Evolutionary conservation across 2,797 vertebrate genomes (phyloP).

Genomic region (Chiroxiphia lanceolata): DNA sequence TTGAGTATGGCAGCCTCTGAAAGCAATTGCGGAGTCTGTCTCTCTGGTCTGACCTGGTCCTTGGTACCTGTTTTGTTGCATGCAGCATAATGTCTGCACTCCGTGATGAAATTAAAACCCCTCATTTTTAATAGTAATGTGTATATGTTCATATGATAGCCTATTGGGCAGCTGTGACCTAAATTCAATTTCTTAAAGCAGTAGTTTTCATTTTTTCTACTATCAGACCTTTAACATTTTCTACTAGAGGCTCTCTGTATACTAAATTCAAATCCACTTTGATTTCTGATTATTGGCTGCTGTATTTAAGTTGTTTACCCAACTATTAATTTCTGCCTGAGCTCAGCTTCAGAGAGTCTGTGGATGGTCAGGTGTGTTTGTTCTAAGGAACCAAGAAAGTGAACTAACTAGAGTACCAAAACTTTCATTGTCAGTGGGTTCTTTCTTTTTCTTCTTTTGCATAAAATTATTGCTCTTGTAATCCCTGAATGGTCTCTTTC

Average conservation of each 20-base stretch:
- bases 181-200: neutral
- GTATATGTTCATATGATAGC: neutral
- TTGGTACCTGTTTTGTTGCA: neutral
- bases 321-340: neutral
- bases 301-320: neutral
- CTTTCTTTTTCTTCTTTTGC: neutral
- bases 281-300: neutral
- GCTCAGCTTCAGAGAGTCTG: neutral
- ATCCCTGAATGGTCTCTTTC: neutral
- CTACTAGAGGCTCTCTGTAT: neutral
- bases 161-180: neutral
- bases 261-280: neutral
- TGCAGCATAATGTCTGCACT: neutral
- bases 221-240: neutral
- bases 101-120: neutral
- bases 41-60: neutral
- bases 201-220: neutral
- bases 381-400: neutral
- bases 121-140: neutral
- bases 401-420: neutral
- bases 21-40: neutral
- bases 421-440: neutral
- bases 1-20: neutral
- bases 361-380: neutral
- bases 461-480: neutral